Evolutionary conservation across 2,888 invertebrate species (phyloP).

Genomic region (Autographa pulchrina): DNA sequence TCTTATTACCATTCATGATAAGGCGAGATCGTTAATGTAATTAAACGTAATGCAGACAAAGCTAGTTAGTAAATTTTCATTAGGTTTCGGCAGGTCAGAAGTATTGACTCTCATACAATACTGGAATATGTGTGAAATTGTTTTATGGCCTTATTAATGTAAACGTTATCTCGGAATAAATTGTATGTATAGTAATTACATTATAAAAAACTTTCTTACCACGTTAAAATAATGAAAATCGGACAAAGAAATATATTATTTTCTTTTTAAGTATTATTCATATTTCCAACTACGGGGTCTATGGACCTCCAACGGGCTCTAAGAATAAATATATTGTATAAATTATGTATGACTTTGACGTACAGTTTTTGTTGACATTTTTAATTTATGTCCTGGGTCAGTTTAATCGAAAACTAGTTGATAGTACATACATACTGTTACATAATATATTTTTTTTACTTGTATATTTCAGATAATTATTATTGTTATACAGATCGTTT

Average conservation of each 20-base stretch:
- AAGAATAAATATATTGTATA: slow-evolving; percentile 42
- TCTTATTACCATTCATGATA: slow-evolving; percentile 69
- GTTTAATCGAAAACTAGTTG: slow-evolving; percentile 75
- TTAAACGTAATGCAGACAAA: slow-evolving; percentile 63
- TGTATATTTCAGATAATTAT: slow-evolving; percentile 88
- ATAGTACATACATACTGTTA: slow-evolving; percentile 79
- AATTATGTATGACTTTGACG: slow-evolving; percentile 54
- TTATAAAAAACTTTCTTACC: slow-evolving; percentile 62
- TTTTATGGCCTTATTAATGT: slow-evolving; percentile 81
- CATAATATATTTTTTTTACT: slow-evolving; percentile 88
- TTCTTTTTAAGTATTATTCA: slow-evolving; percentile 41
- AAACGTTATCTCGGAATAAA: slow-evolving; percentile 65
- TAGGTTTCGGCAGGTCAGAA: slow-evolving; percentile 58
- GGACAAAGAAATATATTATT: slow-evolving; percentile 59
- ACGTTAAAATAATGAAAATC: slow-evolving; percentile 60
- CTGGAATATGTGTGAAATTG: slow-evolving; percentile 71
- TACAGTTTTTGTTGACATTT: slow-evolving; percentile 63
- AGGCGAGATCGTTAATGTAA: slow-evolving; percentile 65
- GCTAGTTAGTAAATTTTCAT: slow-evolving; percentile 80
- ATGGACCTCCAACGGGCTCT: slow-evolving; percentile 32
- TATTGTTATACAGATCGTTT: slow-evolving; percentile 86
- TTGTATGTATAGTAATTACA: slow-evolving; percentile 66
- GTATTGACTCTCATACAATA: slow-evolving; percentile 56
- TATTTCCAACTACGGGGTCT: slow-evolving; percentile 39
- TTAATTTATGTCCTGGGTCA: slow-evolving; percentile 66